Evolutionary conservation across 1,140 invertebrate species (phyloP).

Genomic region (Chlorops oryzae): DNA sequence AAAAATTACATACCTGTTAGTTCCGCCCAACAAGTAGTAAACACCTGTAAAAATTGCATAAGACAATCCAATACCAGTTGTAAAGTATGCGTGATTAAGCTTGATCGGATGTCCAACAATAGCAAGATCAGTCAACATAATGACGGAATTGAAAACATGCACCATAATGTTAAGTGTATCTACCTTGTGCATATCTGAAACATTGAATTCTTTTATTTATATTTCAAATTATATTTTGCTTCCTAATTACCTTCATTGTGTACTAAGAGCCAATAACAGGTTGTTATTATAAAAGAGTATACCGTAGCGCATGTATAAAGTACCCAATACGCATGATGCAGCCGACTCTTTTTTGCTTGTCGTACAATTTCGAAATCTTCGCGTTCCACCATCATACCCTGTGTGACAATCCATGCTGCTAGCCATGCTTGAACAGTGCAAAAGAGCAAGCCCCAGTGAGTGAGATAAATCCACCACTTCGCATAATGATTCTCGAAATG

Average conservation of each 20-base stretch:
- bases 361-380: slow-evolving; percentile 44
- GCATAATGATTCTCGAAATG: slow-evolving; percentile 45
- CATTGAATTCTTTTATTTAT: neutral
- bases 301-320: slow-evolving; percentile 54
- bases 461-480: slow-evolving; percentile 63
- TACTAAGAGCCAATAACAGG: slow-evolving; percentile 46
- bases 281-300: slow-evolving; percentile 56
- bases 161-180: slow-evolving; percentile 58
- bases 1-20: slow-evolving; percentile 50
- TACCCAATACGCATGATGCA: slow-evolving; percentile 58
- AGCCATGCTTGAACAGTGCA: slow-evolving; percentile 50
- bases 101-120: slow-evolving; percentile 58
- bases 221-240: neutral
- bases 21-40: slow-evolving; percentile 62
- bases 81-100: slow-evolving; percentile 59
- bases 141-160: slow-evolving; percentile 60
- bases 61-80: slow-evolving; percentile 50
- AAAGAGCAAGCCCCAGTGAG: slow-evolving; percentile 58
- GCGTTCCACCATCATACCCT: slow-evolving; percentile 49
- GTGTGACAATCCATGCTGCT: slow-evolving; percentile 42
- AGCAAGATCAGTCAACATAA: slow-evolving; percentile 61
- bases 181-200: slow-evolving; percentile 43
- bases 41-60: slow-evolving; percentile 61
- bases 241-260: slow-evolving; percentile 40
- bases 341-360: slow-evolving; percentile 38